Percentiles rank a stretch among this genome's conserved stretches.
These are phyloP conservation scores for Mesocricetus auratus DNA, from an alignment of 2,113 vertebrate species.

Conservation along the genomic window DNA sequence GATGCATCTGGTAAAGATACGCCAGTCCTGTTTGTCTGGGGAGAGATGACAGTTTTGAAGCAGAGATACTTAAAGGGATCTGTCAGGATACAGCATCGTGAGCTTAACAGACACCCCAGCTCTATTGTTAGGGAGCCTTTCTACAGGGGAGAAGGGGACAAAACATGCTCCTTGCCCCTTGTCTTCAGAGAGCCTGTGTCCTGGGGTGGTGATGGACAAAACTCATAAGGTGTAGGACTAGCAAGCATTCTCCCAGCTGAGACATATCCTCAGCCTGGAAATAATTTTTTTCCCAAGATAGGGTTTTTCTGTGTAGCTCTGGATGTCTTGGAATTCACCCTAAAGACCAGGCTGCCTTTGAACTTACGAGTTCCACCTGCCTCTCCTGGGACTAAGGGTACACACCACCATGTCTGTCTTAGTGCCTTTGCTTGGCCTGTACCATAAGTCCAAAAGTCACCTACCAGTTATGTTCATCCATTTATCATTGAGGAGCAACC, in stretches of 20 bases:
- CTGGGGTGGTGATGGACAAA: background rate
- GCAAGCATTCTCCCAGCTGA: background rate
- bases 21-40: slow-evolving; percentile 70
- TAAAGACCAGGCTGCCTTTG: background rate
- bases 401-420: background rate
- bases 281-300: background rate
- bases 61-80: background rate
- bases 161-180: background rate
- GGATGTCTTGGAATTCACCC: background rate
- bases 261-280: background rate
- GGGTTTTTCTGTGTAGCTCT: background rate
- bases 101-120: background rate
- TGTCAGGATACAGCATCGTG: background rate
- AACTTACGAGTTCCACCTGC: background rate
- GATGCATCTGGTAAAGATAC: slow-evolving; percentile 89
- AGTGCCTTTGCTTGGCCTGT: background rate
- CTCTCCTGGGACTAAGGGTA: background rate
- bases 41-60: background rate
- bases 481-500: background rate
- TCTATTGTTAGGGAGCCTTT: background rate
- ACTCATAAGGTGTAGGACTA: background rate
- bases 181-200: background rate
- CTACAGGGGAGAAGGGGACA: background rate
- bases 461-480: background rate
- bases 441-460: background rate